Evolutionary conservation across 2,797 vertebrate genomes (phyloP), one percentile per base, ranked within the genome.

Genomic region (Cyprinodon diabolis): DNA sequence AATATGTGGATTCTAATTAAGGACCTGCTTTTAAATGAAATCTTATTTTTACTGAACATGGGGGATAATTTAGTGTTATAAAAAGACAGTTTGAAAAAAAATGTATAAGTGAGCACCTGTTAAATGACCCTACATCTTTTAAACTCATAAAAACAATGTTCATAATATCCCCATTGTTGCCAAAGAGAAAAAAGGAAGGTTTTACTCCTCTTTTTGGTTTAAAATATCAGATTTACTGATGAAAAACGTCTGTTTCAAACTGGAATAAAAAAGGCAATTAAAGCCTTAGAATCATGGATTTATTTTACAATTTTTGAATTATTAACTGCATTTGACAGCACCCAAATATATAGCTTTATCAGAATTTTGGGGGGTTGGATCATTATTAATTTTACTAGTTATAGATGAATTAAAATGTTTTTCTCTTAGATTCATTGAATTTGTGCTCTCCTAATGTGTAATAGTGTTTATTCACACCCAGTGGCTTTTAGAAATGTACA

Each of bases 91-190:
- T 19, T 49, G 48, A 23, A 21, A 11, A 51, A 25, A 12, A 47
- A 30, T 30, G 2, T 30, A 30, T 30, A 30, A 30, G 30, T 30
- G 56, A 52, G 17, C 90, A 90, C 85, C 86, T 91, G 90, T 86
- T 84, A 63, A 73, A 80, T 68, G 84, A 69, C 66, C 58, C 75
- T 60, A 74, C 76, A 87, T 89, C 74, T 79, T 84, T 60, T 55
- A 19, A 74, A 71, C 71, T 63, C 63, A 43, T 78, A 72, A 76
- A 70, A 80, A 77, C 67, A 57, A 69, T 49, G 76, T 60, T 60
- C 48, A 37, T 60, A 37, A 69, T 57, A 68, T 70, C 48, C 66
- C 14, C n/a, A 47, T 78, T 72, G 67, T 71, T 68, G 66, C 66
- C 37, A 78, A 55, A 76, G 58, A 79, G 68, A 70, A 43, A 60